A percentile compares a stretch with the other conserved stretches of the same genome.
These are phyloP conservation scores for Bradypodion ventrale DNA, from an alignment of 2,797 vertebrate genomes.

Conservation along the genomic window DNA sequence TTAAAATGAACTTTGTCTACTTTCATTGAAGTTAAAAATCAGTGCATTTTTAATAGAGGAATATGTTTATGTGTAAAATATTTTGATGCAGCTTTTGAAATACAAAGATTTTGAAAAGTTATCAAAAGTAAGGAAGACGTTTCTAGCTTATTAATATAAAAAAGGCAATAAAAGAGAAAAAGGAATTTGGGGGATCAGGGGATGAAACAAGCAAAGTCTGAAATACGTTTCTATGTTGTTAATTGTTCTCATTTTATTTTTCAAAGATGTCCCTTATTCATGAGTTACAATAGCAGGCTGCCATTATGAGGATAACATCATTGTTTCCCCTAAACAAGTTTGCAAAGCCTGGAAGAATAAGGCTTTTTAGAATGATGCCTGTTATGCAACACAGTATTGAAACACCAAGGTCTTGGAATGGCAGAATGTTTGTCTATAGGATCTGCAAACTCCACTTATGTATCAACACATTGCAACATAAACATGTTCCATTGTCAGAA, in stretches of 20 bases:
- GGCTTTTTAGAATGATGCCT: no score
- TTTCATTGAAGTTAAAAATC: background rate
- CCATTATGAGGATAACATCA: no score
- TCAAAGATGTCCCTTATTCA: background rate
- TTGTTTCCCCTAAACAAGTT: no score
- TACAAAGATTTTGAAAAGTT: background rate
- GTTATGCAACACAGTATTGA: no score
- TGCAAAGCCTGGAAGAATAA: no score
- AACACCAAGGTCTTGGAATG: no score
- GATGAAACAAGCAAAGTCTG: background rate
- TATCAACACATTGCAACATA: no score
- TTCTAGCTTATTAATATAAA: background rate
- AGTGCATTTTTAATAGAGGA: background rate
- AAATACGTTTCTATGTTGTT: background rate
- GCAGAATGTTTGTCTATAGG: no score
- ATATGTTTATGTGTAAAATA: background rate
- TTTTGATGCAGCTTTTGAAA: background rate
- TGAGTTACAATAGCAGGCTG: rapidly evolving
- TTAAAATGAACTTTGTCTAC: background rate
- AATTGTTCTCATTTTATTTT: background rate
- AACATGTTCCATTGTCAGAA: no score
- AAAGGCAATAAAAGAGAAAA: background rate
- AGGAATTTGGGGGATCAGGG: background rate
- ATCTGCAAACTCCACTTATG: no score
- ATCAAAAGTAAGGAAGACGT: background rate